phyloP scores from a whole-genome alignment of 1,140 invertebrate genomes.

The Matsumurasca onukii region DNA sequence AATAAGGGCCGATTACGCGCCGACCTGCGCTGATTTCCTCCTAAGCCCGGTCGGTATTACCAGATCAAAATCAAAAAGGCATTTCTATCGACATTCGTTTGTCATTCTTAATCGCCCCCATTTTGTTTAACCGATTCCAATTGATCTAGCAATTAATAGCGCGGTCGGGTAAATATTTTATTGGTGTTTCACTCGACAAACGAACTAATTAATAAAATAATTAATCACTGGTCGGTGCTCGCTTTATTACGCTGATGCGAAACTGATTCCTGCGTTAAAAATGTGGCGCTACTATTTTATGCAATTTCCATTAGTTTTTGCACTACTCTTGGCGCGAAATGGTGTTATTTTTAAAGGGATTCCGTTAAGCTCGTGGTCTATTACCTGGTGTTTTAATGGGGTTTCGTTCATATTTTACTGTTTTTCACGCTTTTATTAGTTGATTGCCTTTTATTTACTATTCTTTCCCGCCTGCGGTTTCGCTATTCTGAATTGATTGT shows the following conservation, averaged over 20 bases:
- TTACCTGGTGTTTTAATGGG: slow-evolving; percentile 3
- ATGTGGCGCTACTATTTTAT: slow-evolving; percentile 5
- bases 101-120: slow-evolving; percentile 9
- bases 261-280: slow-evolving; percentile 18
- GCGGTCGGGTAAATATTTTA: slow-evolving; percentile 12
- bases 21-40: slow-evolving; percentile 8
- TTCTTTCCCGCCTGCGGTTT: not conserved
- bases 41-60: slow-evolving; percentile 7
- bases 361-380: not conserved
- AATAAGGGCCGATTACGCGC: slow-evolving; percentile 6
- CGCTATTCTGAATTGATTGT: not conserved
- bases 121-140: not conserved
- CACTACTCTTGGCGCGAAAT: not conserved
- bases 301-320: slow-evolving; percentile 12
- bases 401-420: slow-evolving; percentile 13
- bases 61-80: slow-evolving; percentile 30
- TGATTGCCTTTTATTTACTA: slow-evolving; percentile 5
- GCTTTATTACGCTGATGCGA: not conserved
- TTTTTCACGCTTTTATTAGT: slow-evolving; percentile 7
- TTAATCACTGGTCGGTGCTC: not conserved
- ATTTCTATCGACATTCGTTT: slow-evolving; percentile 12
- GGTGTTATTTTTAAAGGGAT: slow-evolving; percentile 19
- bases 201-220: slow-evolving; percentile 23
- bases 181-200: not conserved
- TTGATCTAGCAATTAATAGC: slow-evolving; percentile 23